These are phyloP conservation scores for Folsomia candida DNA, from an alignment of 2,888 invertebrate genomes.

Conservation along the genomic window DNA sequence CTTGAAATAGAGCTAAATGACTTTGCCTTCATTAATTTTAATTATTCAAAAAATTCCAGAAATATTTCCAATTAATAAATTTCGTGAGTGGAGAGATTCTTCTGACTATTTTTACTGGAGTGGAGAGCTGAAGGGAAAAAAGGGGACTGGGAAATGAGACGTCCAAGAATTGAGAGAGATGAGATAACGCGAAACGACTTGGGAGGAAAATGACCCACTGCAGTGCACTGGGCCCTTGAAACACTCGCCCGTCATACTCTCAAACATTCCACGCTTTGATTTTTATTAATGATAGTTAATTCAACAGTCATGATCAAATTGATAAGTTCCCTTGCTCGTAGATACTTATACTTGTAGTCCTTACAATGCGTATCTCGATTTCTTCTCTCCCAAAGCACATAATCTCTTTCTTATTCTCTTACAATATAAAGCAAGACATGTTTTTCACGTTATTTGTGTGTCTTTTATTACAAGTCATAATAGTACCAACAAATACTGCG, in stretches of 20 bases:
- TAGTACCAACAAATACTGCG: slow-evolving; percentile 5
- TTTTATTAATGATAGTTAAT: slow-evolving; percentile 22
- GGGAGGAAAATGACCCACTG: neutral
- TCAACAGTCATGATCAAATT: slow-evolving; percentile 18
- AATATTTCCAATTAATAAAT: neutral
- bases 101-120: too few species aligned
- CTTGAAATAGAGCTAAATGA: too few species aligned
- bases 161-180: neutral
- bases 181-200: neutral
- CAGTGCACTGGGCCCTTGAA: slow-evolving; percentile 8
- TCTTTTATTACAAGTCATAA: neutral
- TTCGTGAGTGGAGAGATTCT: too few species aligned
- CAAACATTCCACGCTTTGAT: slow-evolving; percentile 14
- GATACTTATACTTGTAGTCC: too few species aligned
- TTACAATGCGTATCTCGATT: neutral
- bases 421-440: neutral
- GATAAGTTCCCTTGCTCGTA: slow-evolving; percentile 4
- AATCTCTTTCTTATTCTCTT: neutral
- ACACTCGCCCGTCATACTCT: slow-evolving; percentile 8
- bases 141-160: too few species aligned
- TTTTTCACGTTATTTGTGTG: neutral
- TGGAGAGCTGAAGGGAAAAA: too few species aligned
- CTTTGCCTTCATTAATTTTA: neutral
- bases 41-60: neutral
- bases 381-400: too few species aligned